phyloP scores from a whole-genome alignment of 2,888 invertebrate genomes.

The Drosophila prostipennis region DNA sequence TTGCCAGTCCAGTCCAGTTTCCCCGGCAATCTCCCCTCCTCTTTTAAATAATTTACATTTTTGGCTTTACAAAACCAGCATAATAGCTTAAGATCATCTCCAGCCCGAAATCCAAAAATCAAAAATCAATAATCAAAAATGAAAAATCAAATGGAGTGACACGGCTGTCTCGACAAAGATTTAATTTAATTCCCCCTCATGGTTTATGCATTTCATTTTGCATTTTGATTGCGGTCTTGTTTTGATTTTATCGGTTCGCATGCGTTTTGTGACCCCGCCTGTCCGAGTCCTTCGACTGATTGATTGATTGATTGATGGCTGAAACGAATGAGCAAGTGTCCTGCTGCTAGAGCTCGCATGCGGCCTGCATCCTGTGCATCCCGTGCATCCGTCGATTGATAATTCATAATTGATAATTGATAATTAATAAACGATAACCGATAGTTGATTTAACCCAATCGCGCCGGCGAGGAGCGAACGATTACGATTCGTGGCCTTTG shows the following conservation, averaged over 20 bases:
- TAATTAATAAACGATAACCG: slow-evolving; percentile 3
- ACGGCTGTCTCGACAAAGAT: neutral
- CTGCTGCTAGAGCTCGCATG: slow-evolving; percentile 26
- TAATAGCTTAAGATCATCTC: slow-evolving; percentile 25
- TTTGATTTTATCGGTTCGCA: slow-evolving; percentile 49
- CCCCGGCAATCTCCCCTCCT: slow-evolving; percentile 4
- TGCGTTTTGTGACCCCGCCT: slow-evolving; percentile 42
- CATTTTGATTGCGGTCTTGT: slow-evolving; percentile 38
- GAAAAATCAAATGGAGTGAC: slow-evolving; percentile 8
- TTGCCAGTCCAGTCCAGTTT: slow-evolving; percentile 6
- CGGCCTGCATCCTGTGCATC: slow-evolving; percentile 24
- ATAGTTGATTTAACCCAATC: neutral
- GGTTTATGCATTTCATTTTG: slow-evolving; percentile 39
- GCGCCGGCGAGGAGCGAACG: neutral
- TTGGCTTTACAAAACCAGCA: slow-evolving; percentile 18
- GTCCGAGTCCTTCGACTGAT: slow-evolving; percentile 33
- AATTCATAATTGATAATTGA: slow-evolving; percentile 3
- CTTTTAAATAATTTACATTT: slow-evolving; percentile 11
- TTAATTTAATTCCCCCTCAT: slow-evolving; percentile 21
- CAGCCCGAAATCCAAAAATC: neutral
- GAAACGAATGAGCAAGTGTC: slow-evolving; percentile 6
- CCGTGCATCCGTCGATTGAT: slow-evolving; percentile 25
- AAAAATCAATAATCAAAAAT: neutral
- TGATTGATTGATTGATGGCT: slow-evolving; percentile 32
- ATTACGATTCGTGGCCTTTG: neutral